These are phyloP conservation scores for Natator depressus DNA, from an alignment of 2,113 vertebrate genomes.

Conservation along the genomic window DNA sequence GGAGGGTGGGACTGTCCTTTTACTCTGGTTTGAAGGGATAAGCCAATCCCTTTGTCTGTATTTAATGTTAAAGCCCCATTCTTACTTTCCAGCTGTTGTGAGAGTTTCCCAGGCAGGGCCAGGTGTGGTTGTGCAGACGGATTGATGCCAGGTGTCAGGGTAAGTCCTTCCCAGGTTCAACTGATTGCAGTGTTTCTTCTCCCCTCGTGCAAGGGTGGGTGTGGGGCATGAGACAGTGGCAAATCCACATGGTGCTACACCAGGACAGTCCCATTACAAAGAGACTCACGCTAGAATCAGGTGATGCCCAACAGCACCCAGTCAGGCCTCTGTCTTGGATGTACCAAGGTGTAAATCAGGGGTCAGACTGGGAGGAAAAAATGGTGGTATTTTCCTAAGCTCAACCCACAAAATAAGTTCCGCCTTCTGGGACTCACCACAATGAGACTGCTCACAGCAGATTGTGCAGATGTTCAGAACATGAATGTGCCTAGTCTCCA, in stretches of 20 bases:
- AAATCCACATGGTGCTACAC: not conserved
- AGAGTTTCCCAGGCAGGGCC: not conserved
- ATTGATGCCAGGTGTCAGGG: not conserved
- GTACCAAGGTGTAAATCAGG: not conserved
- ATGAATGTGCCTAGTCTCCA: not conserved
- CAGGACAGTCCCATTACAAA: not conserved
- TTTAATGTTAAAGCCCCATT: not conserved
- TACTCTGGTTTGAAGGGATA: not conserved
- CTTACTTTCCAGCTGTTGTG: not conserved
- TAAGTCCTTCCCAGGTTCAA: not conserved
- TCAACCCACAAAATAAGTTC: not conserved
- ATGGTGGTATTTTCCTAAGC: not conserved
- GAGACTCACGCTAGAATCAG: not conserved
- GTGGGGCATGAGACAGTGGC: not conserved
- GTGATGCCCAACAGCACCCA: not conserved
- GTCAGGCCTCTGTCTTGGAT: not conserved
- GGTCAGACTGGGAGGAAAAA: not conserved
- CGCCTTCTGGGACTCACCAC: not conserved
- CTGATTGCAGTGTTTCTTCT: not conserved
- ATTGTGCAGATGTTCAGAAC: not conserved
- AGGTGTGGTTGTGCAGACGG: not conserved
- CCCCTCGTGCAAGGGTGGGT: not conserved
- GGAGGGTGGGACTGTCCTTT: not conserved
- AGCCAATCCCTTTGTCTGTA: not conserved
- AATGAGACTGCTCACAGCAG: not conserved